phyloP scores from a whole-genome alignment of 2,888 invertebrate genomes.

The Napeogenes inachia region DNA sequence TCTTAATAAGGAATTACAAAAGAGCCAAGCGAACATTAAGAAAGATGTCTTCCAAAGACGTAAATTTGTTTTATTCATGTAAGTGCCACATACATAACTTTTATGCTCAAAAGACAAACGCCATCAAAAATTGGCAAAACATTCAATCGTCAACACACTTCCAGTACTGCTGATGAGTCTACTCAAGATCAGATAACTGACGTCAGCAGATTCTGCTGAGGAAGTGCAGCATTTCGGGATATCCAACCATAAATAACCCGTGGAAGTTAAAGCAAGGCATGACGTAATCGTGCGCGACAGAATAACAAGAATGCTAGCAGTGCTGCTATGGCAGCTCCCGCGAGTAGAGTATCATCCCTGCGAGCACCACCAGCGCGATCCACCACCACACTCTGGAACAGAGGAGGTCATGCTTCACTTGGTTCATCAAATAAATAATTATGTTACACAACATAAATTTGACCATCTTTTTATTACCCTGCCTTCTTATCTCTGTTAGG shows the following conservation, averaged over 20 bases:
- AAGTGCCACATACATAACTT: not conserved
- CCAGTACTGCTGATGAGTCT: too few species aligned
- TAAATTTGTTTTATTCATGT: not conserved
- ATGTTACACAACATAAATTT: too few species aligned
- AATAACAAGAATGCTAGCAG: constrained; percentile 63
- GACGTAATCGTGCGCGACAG: constrained; percentile 60
- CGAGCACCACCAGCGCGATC: constrained; percentile 61
- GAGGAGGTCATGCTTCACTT: not conserved
- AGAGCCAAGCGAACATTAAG: not conserved
- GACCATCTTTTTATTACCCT: too few species aligned
- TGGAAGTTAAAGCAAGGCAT: constrained; percentile 49
- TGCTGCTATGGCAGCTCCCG: constrained; percentile 67
- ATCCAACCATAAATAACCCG: too few species aligned
- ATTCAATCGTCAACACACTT: too few species aligned
- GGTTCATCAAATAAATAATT: too few species aligned
- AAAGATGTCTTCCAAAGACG: constrained; percentile 1
- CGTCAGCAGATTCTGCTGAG: not conserved
- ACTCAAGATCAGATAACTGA: too few species aligned
- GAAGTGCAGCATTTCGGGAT: too few species aligned
- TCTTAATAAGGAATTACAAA: too few species aligned
- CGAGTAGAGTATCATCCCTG: constrained; percentile 63
- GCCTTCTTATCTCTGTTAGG: not conserved
- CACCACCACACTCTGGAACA: constrained; percentile 64
- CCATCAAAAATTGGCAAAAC: too few species aligned
- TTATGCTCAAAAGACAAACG: not conserved